Base-by-base conservation (phyloP, 2,113 vertebrate genomes). In the Hypanus sabinus region DNA sequence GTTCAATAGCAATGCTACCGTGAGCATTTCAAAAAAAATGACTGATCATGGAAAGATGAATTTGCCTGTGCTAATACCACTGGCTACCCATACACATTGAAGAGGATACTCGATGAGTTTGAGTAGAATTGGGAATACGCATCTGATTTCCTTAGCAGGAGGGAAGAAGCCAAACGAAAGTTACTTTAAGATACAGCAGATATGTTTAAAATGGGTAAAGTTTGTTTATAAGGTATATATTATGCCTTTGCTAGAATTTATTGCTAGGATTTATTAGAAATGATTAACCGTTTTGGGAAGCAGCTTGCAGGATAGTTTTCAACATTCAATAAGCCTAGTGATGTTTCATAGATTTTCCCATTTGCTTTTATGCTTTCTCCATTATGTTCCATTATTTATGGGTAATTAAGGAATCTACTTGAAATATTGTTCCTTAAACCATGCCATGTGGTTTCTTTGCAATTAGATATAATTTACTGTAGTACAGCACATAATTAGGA, bases 381-480 rank as follows among this genome's bases (percentile, higher is more conserved):
- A 93, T 92, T 92, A 92, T 46, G 90, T 18, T 46, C 90, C 90
- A 71, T 93, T 93, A 93, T 93, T 93, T 93, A 93, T 93, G 91
- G 36, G 91, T 46, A 93, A 93, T 93, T 93, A 93, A 93, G 38
- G 22, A 73, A 70, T 46, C 91, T 71, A 65, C 36, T 55, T 93
- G 91, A 93, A 55, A 93, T 55, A 93, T 71, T 75, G 68, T 93
- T 93, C 68, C 91, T 93, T 93, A 93, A 93, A 93, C 91, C 55
- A 93, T 73, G 91, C 70, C 24, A 4, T 73, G 91, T 55, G 38
- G 91, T 93, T 55, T 93, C 91, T 93, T 92, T 73, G 91, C 91
- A 55, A 93, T 55, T 46, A 93, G 73, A 93, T 55, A 14, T 93
- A 73, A 93, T 93, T 73, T 93, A 75, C 70, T 55, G 38, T 46